Evolutionary conservation across 2,113 vertebrate species (phyloP).

Genomic region (Scopus umbretta): DNA sequence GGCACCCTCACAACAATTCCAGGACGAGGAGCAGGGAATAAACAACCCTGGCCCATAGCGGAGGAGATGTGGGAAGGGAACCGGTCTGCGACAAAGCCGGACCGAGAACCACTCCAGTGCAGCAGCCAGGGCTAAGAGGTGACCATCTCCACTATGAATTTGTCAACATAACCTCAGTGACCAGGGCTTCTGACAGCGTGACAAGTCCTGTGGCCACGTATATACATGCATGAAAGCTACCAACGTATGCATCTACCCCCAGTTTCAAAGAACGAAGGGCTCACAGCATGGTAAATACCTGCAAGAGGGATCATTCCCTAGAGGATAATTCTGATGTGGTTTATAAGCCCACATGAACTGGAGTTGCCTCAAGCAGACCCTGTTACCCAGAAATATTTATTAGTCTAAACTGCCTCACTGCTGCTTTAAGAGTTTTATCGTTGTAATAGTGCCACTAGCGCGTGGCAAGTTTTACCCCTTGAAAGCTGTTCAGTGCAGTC

Average conservation of each 20-base stretch:
- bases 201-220: background rate
- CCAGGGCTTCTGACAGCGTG: background rate
- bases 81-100: background rate
- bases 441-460: background rate
- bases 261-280: background rate
- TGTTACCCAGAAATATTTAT: background rate
- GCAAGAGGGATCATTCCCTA: background rate
- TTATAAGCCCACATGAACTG: background rate
- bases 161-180: background rate
- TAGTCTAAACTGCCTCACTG: background rate
- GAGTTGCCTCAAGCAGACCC: background rate
- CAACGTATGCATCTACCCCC: background rate
- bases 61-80: background rate
- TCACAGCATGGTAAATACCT: background rate
- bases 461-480: background rate
- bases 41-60: background rate
- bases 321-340: background rate
- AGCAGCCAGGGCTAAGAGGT: background rate
- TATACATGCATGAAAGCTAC: fast-evolving
- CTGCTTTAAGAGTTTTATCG: background rate
- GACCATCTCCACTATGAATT: background rate
- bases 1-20: conserved; percentile 67
- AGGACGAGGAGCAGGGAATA: conserved; percentile 39
- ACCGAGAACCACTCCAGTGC: background rate
- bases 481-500: background rate